Evolutionary conservation across 2,797 vertebrate genomes (phyloP), one percentile per base, ranked within the genome.

Genomic region (Botia almorhae): DNA sequence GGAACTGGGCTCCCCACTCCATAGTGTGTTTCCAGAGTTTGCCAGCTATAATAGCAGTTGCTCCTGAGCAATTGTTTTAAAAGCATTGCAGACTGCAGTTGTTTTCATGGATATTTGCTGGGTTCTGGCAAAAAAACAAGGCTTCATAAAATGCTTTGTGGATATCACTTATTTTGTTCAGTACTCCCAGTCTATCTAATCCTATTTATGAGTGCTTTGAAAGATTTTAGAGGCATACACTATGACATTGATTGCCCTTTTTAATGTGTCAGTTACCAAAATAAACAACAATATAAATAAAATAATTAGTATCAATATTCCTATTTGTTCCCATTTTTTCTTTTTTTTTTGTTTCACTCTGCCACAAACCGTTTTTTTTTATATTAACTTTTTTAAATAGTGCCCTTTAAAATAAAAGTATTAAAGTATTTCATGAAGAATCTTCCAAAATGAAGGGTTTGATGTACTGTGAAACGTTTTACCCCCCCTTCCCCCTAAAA

Each of bases 151-250:
- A 84, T 43, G 80, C 78, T 85, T 87, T 83, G 81, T 77, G 76
- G 85, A 87, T 88, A 85, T 82, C 82, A 83, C 88, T 72, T 87
- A 26, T 89, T 88, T 89, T 87, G 56, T 87, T 84, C 74, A 61
- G 76, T 82, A 87, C 76, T 73, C 81, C 89, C 83, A 89, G 87
- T 86, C 81, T 75, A n/a, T 84, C 83, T 79, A 81, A 84, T 83
- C 81, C 78, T 36, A 81, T 8, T 53, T 70, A 33, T 21, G 8
- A 70, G 8, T 29, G 23, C 21, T 51, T 7, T 69, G 16, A 21
- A 69, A 71, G 23, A 48, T 33, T 51, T 43, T 7, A 8, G 33
- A 67, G 36, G 10, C 26, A 55, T 33, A 53, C 33, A 33, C 1
- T 43, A 43, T 73, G 19, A 55, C n/a, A 39, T 43, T 58, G n/a